Evolutionary conservation across 2,113 vertebrate genomes (phyloP).

Genomic region (Oreochromis tanganicae): DNA sequence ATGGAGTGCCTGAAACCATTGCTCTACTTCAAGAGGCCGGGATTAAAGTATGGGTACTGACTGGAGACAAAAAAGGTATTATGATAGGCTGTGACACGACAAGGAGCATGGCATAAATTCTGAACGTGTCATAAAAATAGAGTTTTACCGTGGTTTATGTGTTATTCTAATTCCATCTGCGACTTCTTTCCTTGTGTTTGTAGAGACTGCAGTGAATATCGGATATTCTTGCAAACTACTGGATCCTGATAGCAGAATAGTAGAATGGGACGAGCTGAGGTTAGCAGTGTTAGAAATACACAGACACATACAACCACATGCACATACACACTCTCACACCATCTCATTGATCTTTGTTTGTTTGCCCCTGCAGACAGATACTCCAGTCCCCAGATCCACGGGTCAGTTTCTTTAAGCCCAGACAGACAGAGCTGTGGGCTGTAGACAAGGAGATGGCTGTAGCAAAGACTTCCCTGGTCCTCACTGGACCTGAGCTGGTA

Average conservation of each 20-base stretch:
- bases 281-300: slow-evolving; percentile 49
- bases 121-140: neutral
- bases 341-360: slow-evolving; percentile 36
- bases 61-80: slow-evolving; percentile 92
- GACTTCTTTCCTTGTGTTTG: neutral
- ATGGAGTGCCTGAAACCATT: slow-evolving; percentile 86
- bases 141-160: neutral
- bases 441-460: slow-evolving; percentile 20
- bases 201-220: slow-evolving; percentile 90
- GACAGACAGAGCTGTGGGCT: slow-evolving; percentile 24
- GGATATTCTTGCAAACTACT: slow-evolving; percentile 87
- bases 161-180: neutral
- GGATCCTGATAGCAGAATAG: slow-evolving; percentile 75
- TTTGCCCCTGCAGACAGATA: slow-evolving; percentile 69
- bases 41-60: slow-evolving; percentile 92
- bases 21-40: slow-evolving; percentile 78
- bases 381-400: slow-evolving; percentile 73
- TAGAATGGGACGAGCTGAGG: slow-evolving; percentile 84
- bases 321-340: neutral
- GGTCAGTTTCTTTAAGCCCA: slow-evolving; percentile 51
- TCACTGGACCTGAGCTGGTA: slow-evolving; percentile 87
- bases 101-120: neutral
- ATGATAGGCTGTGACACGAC: neutral
- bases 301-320: neutral
- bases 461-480: slow-evolving; percentile 74